Evolutionary conservation across 2,113 vertebrate species (phyloP).

Genomic region (Protobothrops mucrosquamatus): DNA sequence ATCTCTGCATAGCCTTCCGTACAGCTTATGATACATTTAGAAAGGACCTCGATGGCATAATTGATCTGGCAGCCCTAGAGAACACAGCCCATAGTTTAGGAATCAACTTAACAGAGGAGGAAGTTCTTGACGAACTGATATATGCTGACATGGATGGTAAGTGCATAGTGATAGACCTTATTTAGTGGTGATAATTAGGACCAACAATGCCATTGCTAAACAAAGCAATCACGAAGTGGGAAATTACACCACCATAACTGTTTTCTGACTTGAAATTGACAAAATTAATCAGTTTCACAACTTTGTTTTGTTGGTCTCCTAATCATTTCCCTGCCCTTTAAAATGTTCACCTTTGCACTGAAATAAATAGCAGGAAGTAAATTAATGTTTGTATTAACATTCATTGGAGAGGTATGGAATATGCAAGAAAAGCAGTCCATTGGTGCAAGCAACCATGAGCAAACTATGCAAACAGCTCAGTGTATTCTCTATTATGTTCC

Average conservation of each 20-base stretch:
- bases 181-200: neutral
- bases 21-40: conserved; percentile 55
- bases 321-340: neutral
- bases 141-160: conserved; percentile 58
- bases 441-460: neutral
- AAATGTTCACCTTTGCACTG: neutral
- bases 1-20: conserved; percentile 55
- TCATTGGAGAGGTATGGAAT: neutral
- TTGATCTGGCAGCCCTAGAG: conserved; percentile 55
- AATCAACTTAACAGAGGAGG: conserved; percentile 44
- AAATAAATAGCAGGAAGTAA: neutral
- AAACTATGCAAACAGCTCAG: neutral
- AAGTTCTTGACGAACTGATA: conserved; percentile 47
- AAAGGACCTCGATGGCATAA: conserved; percentile 47
- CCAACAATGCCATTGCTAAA: neutral
- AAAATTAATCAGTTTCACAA: neutral
- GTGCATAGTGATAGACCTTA: neutral
- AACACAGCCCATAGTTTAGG: conserved; percentile 43
- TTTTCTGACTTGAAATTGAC: neutral
- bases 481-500: neutral
- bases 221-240: neutral
- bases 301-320: neutral
- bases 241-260: neutral
- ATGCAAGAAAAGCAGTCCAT: neutral
- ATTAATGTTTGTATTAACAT: neutral